Conservation (phyloP, 2,888 invertebrate genomes). For the Kuschelorhynchus macadamiae region DNA sequence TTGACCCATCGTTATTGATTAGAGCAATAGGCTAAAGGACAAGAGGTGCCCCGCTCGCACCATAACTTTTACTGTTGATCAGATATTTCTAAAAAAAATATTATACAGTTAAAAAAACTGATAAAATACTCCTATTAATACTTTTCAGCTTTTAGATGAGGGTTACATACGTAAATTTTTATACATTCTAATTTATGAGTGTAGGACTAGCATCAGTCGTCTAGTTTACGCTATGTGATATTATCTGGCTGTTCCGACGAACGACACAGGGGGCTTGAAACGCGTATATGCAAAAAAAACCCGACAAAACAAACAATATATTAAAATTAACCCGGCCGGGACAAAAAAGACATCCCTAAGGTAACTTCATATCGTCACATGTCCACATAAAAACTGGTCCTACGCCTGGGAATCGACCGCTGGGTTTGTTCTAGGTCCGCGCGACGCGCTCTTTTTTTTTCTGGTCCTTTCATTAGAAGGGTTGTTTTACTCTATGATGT, state of each 20-base stretch:
- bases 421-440: slow-evolving; percentile 43
- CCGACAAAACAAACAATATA: slow-evolving; percentile 48
- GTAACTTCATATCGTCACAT: slow-evolving; percentile 49
- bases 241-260: slow-evolving; percentile 13
- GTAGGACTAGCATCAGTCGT: neutral
- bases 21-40: too few relatives aligned
- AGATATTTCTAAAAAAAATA: too few relatives aligned
- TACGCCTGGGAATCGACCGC: slow-evolving; percentile 40
- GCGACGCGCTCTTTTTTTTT: slow-evolving; percentile 34
- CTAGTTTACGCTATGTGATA: slow-evolving; percentile 9
- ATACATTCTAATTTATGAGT: too few relatives aligned
- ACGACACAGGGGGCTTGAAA: too few relatives aligned
- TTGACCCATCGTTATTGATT: too few relatives aligned
- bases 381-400: slow-evolving; percentile 48
- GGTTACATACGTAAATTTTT: too few relatives aligned
- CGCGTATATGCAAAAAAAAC: slow-evolving; percentile 42
- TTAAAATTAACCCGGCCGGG: slow-evolving; percentile 40
- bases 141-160: too few relatives aligned
- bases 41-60: too few relatives aligned
- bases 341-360: slow-evolving; percentile 39
- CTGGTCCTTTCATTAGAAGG: slow-evolving; percentile 49
- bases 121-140: too few relatives aligned
- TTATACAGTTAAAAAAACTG: too few relatives aligned
- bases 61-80: too few relatives aligned
- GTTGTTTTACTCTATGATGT: too few relatives aligned